phyloP scores from a whole-genome alignment of 1,140 invertebrate genomes.

The Drosophila kurseongensis region DNA sequence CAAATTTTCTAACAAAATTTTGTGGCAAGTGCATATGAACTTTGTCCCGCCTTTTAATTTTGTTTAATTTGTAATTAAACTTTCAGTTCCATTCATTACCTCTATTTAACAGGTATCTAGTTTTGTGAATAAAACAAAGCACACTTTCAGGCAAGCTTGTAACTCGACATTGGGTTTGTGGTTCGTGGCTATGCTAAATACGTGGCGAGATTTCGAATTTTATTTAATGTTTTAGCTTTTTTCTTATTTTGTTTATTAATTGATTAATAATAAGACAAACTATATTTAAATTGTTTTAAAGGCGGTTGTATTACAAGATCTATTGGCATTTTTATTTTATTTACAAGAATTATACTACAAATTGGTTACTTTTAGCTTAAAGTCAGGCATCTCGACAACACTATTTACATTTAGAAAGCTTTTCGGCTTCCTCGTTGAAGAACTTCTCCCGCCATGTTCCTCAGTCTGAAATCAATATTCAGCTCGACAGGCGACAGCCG shows the following conservation, averaged over 20 bases:
- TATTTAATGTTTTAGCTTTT: not conserved
- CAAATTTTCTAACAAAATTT: no score
- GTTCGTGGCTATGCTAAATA: constrained; percentile 10
- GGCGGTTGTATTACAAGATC: not conserved
- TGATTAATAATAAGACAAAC: not conserved
- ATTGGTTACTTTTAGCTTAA: not conserved
- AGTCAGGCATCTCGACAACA: not conserved
- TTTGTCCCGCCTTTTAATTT: no score
- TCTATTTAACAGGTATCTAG: no score
- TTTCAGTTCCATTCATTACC: no score
- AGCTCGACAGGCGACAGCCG: not conserved
- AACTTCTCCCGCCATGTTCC: constrained; percentile 12
- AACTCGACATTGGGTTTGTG: not conserved
- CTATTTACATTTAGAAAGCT: constrained; percentile 16
- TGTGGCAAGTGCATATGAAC: no score
- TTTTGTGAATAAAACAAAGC: not conserved
- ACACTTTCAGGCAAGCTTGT: not conserved
- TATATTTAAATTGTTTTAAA: no score
- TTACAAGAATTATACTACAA: not conserved
- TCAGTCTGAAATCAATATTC: constrained; percentile 31
- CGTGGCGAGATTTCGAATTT: not conserved
- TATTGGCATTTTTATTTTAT: not conserved
- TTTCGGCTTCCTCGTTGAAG: constrained; percentile 1
- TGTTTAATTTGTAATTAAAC: no score
- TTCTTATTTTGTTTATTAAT: not conserved